Evolutionary conservation across 2,888 invertebrate genomes (phyloP), one percentile per base, ranked within the genome.

Genomic region (Pemphredon lugubris): DNA sequence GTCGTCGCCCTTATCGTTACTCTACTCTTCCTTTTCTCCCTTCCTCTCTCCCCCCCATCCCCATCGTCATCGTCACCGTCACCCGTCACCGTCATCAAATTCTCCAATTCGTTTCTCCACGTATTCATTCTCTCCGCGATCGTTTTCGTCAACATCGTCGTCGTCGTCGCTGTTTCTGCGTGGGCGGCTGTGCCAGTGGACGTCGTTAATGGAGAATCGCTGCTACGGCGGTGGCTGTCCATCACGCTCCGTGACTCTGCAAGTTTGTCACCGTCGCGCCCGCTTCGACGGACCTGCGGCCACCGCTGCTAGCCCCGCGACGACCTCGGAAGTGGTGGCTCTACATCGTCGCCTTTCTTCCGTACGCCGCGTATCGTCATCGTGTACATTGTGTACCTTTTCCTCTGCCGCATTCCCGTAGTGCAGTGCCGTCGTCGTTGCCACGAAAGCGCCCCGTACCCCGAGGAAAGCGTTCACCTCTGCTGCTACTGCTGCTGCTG

Each of bases 221-320:
- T 75, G 73, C 67, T 55, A 75, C 77, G 66, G 74, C 75, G 80
- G 81, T 76, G 75, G 71, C 76, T 75, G 69, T 69, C 65, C 72
- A 67, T 73, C 72, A 68, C 66, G 69, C 63, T 81, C 73, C 75
- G 85, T 87, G 87, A 87, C 86, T 84, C 71, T 73, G 86, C 85
- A 86, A 84, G 61, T 86, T 87, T 77, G 69, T 77, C 77, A 63
- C 69, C 75, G 71, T 70, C 70, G 69, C 60, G 57, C 39, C 63
- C 63, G 67, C 45, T 44, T 54, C 59, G 45, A 42, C 59, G 63
- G 58, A 39, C 65, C 39, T 64, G 39, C 47, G 26, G 44, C 40
- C 39, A 11, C 26, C n/a, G n/a, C 39, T 64, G 58, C 55, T 34
- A 51, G 54, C 48, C 23, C 50, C 59, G 44, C 72, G 54, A 58